Evolutionary conservation across 2,888 invertebrate genomes (phyloP), one percentile per base, ranked within the genome.

Genomic region (Tetragonisca angustula): DNA sequence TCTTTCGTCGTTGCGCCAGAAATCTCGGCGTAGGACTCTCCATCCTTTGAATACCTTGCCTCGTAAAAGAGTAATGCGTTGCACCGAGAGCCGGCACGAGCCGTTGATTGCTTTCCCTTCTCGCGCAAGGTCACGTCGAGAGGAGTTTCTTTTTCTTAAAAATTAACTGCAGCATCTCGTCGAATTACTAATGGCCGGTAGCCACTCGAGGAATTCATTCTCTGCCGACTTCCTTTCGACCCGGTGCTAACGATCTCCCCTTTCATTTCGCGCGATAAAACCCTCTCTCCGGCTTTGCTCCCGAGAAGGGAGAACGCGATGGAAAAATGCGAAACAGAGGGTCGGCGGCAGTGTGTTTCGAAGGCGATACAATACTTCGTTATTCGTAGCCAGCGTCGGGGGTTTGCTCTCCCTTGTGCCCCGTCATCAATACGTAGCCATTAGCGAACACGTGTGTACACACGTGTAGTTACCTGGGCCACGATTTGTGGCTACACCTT

Each of bases 401-500:
- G 11, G 77, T 85, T 86, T 80, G 74, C 72, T 54, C 81, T 52
- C 83, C 62, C 78, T 43, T 43, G 43, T 43, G 43, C 43, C 32
- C 50, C 56, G 21, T 67, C 79, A 61, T 89, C 89, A 85, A 89
- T 89, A 84, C 75, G 70, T 36, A 49, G 68, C 78, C 90, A 86
- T 89, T 88, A 89, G 76, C 81, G 81, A 77, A 79, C 90, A 89
- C 86, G 89, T 81, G 84, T 81, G 83, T 85, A 78, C 74, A 85
- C 79, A 73, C 61, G 76, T 81, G 76, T 74, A 68, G 76, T 59
- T 82, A 81, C 86, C 75, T 78, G 78, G 56, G 27, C 36, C 70
- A 50, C 19, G 11, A 71, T 24, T 71, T 24, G 49, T 36, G 36
- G 79, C 71, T 75, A 36, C 82, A 71, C 59, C 76, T 83, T 88